Base-by-base conservation (phyloP, 2,888 invertebrate species). In the Antitype chi region DNA sequence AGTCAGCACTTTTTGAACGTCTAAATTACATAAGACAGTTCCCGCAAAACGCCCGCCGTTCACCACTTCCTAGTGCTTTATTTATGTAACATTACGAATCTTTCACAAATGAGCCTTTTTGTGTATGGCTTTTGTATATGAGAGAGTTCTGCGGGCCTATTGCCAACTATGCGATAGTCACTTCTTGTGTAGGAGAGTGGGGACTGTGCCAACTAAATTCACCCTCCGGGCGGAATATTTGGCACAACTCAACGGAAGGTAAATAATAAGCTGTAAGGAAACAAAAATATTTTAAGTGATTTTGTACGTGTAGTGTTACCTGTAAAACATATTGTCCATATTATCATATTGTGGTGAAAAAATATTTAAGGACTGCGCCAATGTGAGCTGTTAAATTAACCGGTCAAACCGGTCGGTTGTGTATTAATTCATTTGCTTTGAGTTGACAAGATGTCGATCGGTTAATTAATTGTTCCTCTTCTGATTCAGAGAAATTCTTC, bases 101-200 rank as follows among this genome's bases (percentile, higher is more conserved):
- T 70, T 76, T 82, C 83, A 80, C 80, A 88, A 88, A 84, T 82
- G 74, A 75, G 74, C 57, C 74, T 86, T 87, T 82, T 87, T 84
- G 75, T 83, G 68, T 83, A 74, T 70, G 67, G 62, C 70, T 86
- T 85, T 81, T 86, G 79, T 82, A 80, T 84, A 81, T 76, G 70
- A 70, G 81, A 81, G 72, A 87, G 70, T 80, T 85, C 63, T 76
- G 80, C 84, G 90, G 90, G 90, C 88, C 78, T 79, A 76, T 82
- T 90, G 90, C 90, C 90, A 90, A 90, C 76, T 85, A 83, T 68
- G 82, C 76, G 84, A 89, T 89, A 89, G 84, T 80, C 75, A 82
- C 74, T 85, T 85, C 85, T 81, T 85, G 80, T 85, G 77, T 75
- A 74, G 82, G 64, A 75, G 77, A 81, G 77, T 75, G 84, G 86